These are phyloP conservation scores for Eulimnadia texana DNA, from an alignment of 1,140 invertebrate species.

Conservation along the genomic window DNA sequence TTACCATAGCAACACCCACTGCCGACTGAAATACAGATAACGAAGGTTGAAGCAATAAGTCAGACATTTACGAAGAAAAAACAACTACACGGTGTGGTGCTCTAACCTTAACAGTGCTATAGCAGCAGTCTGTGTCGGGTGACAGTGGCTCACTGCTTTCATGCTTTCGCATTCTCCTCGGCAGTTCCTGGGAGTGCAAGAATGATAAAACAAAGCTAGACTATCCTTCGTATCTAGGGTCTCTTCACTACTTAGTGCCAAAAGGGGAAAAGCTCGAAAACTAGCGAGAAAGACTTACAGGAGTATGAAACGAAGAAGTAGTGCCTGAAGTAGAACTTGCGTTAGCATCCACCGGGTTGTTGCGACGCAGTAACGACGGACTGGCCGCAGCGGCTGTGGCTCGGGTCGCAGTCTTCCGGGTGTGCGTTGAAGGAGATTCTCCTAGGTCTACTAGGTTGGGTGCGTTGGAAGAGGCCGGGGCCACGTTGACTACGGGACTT, in stretches of 20 bases:
- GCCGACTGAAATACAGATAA: too few relatives aligned
- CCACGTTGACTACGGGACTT: constrained; percentile 8
- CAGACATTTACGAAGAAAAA: background rate
- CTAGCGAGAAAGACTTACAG: constrained; percentile 24
- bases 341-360: constrained; percentile 28
- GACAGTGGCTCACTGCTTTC: background rate
- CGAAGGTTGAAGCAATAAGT: background rate
- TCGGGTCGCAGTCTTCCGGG: constrained; percentile 33
- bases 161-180: background rate
- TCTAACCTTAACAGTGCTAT: background rate
- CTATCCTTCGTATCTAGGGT: too few relatives aligned
- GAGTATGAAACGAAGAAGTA: background rate
- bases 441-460: background rate
- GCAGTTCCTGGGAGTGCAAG: constrained; percentile 25
- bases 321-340: constrained; percentile 34
- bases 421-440: background rate
- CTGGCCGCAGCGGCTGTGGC: constrained; percentile 42
- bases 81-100: background rate
- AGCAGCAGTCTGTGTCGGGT: background rate
- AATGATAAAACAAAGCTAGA: too few relatives aligned
- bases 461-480: constrained; percentile 14
- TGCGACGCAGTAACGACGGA: background rate
- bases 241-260: too few relatives aligned
- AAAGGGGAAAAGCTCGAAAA: constrained; percentile 33
- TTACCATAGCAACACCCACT: too few relatives aligned